phyloP scores from a whole-genome alignment of 2,113 vertebrate genomes.

The Vombatus ursinus region DNA sequence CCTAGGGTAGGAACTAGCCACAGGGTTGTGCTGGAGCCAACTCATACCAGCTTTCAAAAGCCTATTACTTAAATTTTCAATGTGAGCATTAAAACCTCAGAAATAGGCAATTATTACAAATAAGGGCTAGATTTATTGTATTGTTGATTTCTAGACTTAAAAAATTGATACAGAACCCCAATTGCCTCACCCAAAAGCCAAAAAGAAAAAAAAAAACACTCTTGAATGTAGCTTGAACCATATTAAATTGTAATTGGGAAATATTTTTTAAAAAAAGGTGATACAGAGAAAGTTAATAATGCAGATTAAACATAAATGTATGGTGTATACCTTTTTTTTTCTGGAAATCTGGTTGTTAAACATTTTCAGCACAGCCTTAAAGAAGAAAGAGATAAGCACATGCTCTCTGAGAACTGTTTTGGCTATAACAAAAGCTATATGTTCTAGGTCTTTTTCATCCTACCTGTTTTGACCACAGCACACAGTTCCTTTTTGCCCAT shows the following conservation, averaged over 20 bases:
- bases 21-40: not conserved
- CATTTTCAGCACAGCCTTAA: not conserved
- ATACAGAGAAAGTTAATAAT: constrained; percentile 7
- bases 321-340: not conserved
- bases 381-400: not conserved
- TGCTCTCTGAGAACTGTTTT: not conserved
- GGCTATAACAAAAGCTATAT: not conserved
- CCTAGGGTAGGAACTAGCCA: not conserved
- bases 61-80: not conserved
- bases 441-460: constrained; percentile 42
- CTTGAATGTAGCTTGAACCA: too few species aligned
- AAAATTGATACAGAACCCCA: too few species aligned
- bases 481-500: not conserved
- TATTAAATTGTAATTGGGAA: too few species aligned
- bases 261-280: too few species aligned
- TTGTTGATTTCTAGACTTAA: not conserved
- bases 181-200: too few species aligned
- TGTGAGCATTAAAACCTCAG: not conserved
- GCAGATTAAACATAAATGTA: not conserved
- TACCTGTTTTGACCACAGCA: not conserved
- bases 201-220: too few species aligned
- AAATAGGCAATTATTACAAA: not conserved
- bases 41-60: not conserved
- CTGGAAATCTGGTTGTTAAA: not conserved
- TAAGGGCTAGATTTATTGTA: not conserved